Evolutionary conservation across 2,888 invertebrate genomes (phyloP).

Genomic region (Tinea semifulvella): DNA sequence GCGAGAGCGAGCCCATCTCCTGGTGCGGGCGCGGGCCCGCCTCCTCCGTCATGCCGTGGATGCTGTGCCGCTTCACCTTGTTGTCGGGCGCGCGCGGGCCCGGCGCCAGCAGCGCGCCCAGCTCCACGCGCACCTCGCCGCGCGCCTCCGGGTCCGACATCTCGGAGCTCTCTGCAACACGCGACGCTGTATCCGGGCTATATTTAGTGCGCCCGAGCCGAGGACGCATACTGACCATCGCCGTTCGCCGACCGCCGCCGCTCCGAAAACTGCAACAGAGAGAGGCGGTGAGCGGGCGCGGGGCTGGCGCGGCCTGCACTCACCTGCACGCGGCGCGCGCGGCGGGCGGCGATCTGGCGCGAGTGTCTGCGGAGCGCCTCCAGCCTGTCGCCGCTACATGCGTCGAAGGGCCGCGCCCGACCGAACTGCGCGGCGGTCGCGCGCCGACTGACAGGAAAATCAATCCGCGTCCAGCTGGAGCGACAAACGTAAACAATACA

Average conservation of each 20-base stretch:
- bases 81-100: conserved; percentile 75
- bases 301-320: conserved; percentile 37
- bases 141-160: conserved; percentile 16
- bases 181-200: conserved; percentile 4
- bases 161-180: conserved; percentile 13
- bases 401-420: not conserved
- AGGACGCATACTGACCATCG: conserved; percentile 4
- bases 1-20: conserved; percentile 81
- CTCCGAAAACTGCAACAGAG: conserved; percentile 15
- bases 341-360: conserved; percentile 84
- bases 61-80: conserved; percentile 86
- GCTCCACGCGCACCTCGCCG: conserved; percentile 56
- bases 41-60: conserved; percentile 93
- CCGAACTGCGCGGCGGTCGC: not conserved
- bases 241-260: not conserved
- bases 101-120: conserved; percentile 70
- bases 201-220: conserved; percentile 2
- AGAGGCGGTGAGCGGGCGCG: conserved; percentile 20
- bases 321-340: conserved; percentile 85
- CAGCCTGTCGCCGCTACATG: conserved; percentile 39
- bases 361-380: conserved; percentile 87
- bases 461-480: conserved; percentile 1
- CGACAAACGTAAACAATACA: not conserved
- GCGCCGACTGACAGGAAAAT: conserved; percentile 8
- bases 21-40: conserved; percentile 89